A percentile compares a stretch with the other conserved stretches of the same genome.
These are phyloP conservation scores for Salarias fasciatus DNA, from an alignment of 2,797 vertebrate species.

Conservation along the genomic window DNA sequence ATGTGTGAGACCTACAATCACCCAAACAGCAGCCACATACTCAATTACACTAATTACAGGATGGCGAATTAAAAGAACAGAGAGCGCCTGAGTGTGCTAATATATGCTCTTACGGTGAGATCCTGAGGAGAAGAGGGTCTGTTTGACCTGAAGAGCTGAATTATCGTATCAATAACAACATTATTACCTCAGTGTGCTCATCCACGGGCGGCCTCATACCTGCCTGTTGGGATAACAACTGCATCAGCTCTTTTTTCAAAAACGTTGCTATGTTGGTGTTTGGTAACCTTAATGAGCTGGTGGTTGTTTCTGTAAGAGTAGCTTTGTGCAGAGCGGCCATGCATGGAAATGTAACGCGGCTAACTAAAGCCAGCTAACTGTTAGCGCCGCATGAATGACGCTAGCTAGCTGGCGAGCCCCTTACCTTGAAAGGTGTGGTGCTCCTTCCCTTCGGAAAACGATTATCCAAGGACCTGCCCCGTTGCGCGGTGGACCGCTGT, in stretches of 20 bases:
- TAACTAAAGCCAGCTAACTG: conserved; percentile 44
- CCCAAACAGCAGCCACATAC: too few species aligned
- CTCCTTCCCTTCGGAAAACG: conserved; percentile 41
- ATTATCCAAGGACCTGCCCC: conserved; percentile 56
- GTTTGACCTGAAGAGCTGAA: too few species aligned
- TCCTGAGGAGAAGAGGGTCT: too few species aligned
- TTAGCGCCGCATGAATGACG: conserved; percentile 69
- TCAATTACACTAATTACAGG: too few species aligned
- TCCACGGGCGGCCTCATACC: too few species aligned
- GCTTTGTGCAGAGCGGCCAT: conserved; percentile 15
- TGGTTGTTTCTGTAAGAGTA: conserved; percentile 2
- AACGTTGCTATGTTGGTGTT: neutral
- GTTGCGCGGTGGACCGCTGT: conserved; percentile 47
- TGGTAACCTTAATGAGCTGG: neutral
- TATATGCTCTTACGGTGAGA: too few species aligned
- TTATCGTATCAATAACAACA: too few species aligned
- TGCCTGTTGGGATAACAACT: too few species aligned
- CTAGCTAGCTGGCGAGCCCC: conserved; percentile 45
- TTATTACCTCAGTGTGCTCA: too few species aligned
- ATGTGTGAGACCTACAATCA: too few species aligned
- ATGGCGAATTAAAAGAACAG: too few species aligned
- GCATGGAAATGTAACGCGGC: conserved; percentile 37
- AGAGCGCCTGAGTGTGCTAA: too few species aligned
- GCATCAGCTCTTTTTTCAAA: neutral
- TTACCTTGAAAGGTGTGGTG: conserved; percentile 76